phyloP scores from a whole-genome alignment of 1,140 invertebrate species.

The Triops longicaudatus region DNA sequence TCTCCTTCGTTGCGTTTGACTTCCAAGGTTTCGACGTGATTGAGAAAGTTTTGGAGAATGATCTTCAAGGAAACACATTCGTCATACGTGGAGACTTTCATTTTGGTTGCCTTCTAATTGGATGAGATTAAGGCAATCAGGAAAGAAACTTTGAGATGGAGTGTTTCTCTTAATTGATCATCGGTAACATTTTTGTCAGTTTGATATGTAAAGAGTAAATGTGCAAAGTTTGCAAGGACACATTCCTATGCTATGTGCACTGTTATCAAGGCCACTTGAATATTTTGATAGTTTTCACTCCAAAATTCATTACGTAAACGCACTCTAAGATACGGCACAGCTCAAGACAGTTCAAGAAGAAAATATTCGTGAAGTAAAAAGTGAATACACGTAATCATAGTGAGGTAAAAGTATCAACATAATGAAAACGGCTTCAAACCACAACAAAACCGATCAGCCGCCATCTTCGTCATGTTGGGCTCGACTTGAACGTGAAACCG shows the following conservation, averaged over 20 bases:
- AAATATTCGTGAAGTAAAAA: neutral
- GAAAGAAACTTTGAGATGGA: neutral
- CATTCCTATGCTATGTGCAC: neutral
- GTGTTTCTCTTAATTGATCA: neutral
- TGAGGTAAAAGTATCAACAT: neutral
- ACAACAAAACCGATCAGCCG: neutral
- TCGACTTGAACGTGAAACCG: constrained; percentile 4
- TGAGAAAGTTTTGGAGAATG: constrained; percentile 46
- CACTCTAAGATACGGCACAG: neutral
- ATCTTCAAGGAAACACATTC: constrained; percentile 41
- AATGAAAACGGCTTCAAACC: neutral
- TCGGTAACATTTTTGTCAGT: neutral
- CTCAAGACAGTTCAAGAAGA: neutral
- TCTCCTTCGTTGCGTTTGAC: constrained; percentile 37
- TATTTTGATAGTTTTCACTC: neutral
- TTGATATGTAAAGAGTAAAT: neutral
- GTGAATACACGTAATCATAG: neutral
- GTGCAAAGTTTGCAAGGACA: neutral
- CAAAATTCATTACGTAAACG: neutral
- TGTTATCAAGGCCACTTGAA: neutral
- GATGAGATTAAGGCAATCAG: no score
- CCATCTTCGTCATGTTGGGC: neutral
- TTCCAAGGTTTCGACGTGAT: constrained; percentile 46
- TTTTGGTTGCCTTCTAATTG: neutral
- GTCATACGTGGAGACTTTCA: constrained; percentile 31